Base-by-base conservation (phyloP, 2,888 invertebrate species). In the Rhynchonema sp. region DNA sequence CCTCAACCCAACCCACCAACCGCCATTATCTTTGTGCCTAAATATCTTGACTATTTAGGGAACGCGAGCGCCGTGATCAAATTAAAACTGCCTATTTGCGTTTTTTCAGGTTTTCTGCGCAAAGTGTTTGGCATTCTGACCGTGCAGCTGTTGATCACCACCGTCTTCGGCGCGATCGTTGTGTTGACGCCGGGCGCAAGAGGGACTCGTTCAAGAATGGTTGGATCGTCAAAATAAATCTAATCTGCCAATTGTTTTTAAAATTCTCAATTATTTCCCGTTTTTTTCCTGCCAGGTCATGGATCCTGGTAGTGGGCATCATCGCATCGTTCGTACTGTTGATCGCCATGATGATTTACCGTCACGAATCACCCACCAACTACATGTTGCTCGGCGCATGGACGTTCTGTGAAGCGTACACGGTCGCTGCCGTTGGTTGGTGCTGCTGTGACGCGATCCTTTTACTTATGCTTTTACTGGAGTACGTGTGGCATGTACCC, bases 61-160 rank as follows among this genome's bases (percentile, higher is more conserved):
- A 22, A 13, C 46, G 46, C 13, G n/a, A 13, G 46, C 13, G 22
- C 46, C 46, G 22, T 22, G 25, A 20, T 53, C 53, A 23, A 53
- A n/a, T 53, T 9, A 23, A 53, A n/a, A 23, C 53, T 23, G 25
- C 9, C 6, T 52, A 38, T 38, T 9, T 49, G 20, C 49, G 49
- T 3, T 49, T 68, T 71, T 68, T 22, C 69, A 80, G 80, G 78
- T 1, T 89, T 89, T 68, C 79, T 89, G 60, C 80, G 87, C 29
- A 89, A 89, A 73, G 88, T 89, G 1, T 87, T 87, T 73, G 85
- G 86, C 0, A 79, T 89, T 52, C 79, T 89, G 30, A 81, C 82
- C 6, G 78, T 84, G 57, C 88, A 89, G 74, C 77, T 89, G 59
- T 73, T 85, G 56, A 77, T 84, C 17, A 88, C 87, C 6, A 72